Evolutionary conservation across 1,140 invertebrate genomes (phyloP).

Genomic region (Anadara kagoshimensis): DNA sequence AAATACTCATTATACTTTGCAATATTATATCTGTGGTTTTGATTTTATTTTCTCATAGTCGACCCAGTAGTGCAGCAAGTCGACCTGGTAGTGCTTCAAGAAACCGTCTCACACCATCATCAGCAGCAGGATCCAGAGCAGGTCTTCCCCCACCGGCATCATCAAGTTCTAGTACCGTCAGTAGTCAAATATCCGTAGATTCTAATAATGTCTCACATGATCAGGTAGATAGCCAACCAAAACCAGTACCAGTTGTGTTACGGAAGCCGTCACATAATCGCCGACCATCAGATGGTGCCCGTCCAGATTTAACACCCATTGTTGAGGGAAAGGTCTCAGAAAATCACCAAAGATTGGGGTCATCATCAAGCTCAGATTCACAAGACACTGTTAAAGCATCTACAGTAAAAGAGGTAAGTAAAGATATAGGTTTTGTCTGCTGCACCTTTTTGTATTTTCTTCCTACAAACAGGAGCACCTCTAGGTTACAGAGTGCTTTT

Average conservation of each 20-base stretch:
- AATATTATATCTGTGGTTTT: too few relatives aligned
- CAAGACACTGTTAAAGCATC: slow-evolving; percentile 52
- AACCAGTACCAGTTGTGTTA: slow-evolving; percentile 26
- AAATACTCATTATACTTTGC: too few relatives aligned
- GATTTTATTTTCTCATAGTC: slow-evolving; percentile 22
- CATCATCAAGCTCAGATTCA: slow-evolving; percentile 32
- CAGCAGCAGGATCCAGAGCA: slow-evolving; percentile 2
- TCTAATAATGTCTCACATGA: too few relatives aligned
- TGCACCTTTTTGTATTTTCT: too few relatives aligned
- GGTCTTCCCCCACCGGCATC: slow-evolving; percentile 4
- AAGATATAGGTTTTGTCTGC: too few relatives aligned
- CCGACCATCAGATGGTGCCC: slow-evolving; percentile 43
- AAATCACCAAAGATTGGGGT: slow-evolving; percentile 18
- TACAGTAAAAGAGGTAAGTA: slow-evolving; percentile 49
- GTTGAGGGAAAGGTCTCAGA: slow-evolving; percentile 43
- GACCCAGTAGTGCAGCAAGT: slow-evolving; percentile 23
- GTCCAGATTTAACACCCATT: slow-evolving; percentile 57
- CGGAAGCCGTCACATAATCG: slow-evolving; percentile 31
- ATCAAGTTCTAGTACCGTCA: neutral
- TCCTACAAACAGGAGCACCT: too few relatives aligned
- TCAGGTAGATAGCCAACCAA: neutral
- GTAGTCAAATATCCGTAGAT: too few relatives aligned
- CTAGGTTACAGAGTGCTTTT: too few relatives aligned
- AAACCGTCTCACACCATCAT: slow-evolving; percentile 1
- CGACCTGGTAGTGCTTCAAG: slow-evolving; percentile 16